Percentiles rank a stretch among this genome's conserved stretches.
Evolutionary conservation across 2,888 invertebrate genomes (phyloP).

Genomic region (Sacculina carcini): DNA sequence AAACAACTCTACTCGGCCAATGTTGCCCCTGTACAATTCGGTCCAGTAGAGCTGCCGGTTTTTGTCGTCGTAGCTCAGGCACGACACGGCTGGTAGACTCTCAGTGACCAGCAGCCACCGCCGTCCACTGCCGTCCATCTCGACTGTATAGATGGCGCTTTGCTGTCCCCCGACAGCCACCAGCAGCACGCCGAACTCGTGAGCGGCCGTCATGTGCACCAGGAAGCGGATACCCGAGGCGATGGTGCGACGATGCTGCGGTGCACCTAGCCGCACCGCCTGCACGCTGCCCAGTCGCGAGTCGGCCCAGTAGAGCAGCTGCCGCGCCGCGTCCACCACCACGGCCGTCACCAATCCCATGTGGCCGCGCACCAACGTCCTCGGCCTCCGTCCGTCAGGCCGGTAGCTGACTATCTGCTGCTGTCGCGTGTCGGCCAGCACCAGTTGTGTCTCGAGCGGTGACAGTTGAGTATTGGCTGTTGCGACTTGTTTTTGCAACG

Average conservation of each 20-base stretch:
- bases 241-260: neutral
- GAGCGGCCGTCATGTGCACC: neutral
- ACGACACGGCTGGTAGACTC: neutral
- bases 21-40: neutral
- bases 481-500: too few relatives aligned
- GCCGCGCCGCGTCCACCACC: neutral
- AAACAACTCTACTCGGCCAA: too few relatives aligned
- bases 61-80: neutral
- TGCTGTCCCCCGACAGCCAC: neutral
- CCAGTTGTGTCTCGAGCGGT: too few relatives aligned
- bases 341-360: neutral
- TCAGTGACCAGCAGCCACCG: neutral
- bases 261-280: too few relatives aligned
- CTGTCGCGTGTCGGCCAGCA: neutral
- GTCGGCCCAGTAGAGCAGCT: neutral
- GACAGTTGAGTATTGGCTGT: too few relatives aligned
- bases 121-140: neutral
- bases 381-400: neutral
- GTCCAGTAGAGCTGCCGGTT: neutral
- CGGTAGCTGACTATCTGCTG: neutral
- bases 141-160: neutral
- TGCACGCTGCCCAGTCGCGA: neutral
- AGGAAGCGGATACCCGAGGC: neutral
- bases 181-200: neutral
- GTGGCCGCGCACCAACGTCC: neutral